Base-by-base conservation (phyloP, 2,797 vertebrate genomes). In the Gobionotothen gibberifrons region DNA sequence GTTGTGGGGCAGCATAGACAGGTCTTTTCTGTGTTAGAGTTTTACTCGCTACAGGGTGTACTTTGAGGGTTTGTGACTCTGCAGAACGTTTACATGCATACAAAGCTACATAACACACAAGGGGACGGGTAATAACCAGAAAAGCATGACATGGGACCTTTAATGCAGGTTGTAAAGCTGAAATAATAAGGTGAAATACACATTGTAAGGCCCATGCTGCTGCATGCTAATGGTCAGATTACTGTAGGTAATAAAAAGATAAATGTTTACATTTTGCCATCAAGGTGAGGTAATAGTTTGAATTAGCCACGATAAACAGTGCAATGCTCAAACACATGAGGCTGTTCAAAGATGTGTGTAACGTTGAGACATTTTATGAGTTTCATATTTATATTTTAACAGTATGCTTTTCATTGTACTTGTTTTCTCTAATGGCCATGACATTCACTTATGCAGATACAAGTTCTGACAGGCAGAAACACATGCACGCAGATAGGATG, bases 261-360 rank as follows among this genome's bases (percentile, higher is more conserved):
- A 87, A 76, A 72, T 74, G 63, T 54, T 39, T 64, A 26, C 53
- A 76, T 76, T 78, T 61, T 12, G 4, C 51, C 68, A 69, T 78
- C 29, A 69, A 49, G 60, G 52, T 79, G 43, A 77, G 48, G 58
- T 61, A 61, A 72, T 72, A 22, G 76, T 72, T 71, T 69, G 40
- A 71, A 69, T 65, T 36, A 59, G 58, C 49, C 5, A 44, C 58
- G 44, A 65, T 58, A 58, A 80, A 69, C 60, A 55, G 10, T 5
- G 56, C 17, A 49, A 17, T 21, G 39, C 53, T 63, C n/a, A 51
- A 26, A 47, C n/a, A 46, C 42, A 51, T n/a, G 36, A 71, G 46
- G 46, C 12, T 49, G 43, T 26, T 49, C 5, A 54, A 77, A 53
- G 3, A 46, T 63, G 46, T 74, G 15, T 72, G 36, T 4, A 57